These are phyloP conservation scores for Chrysodeixis includens DNA, from an alignment of 2,888 invertebrate genomes.

Conservation along the genomic window DNA sequence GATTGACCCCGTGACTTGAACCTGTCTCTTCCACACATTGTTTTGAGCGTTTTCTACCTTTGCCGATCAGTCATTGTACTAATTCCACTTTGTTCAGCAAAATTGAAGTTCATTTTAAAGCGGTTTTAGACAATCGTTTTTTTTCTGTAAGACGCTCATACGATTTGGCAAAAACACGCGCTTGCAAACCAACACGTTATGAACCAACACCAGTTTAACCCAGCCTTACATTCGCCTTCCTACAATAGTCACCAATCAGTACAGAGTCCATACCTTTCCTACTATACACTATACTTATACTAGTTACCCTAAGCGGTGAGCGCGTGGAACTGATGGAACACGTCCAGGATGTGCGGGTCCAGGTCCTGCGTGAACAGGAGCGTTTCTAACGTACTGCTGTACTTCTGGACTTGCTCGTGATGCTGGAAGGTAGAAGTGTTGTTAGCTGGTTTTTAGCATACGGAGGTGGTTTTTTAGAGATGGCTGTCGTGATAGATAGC, in stretches of 20 bases:
- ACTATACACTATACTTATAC: not conserved
- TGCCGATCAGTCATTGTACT: no score
- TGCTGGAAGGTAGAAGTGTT: conserved; percentile 91
- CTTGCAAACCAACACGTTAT: no score
- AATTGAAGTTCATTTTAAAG: no score
- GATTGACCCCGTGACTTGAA: no score
- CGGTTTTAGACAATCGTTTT: no score
- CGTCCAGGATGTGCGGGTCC: conserved; percentile 98
- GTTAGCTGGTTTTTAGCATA: not conserved
- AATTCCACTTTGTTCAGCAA: no score
- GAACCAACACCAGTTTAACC: not conserved
- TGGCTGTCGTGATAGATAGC: no score
- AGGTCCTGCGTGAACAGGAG: conserved; percentile 98
- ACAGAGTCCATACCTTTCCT: not conserved
- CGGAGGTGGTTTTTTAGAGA: no score
- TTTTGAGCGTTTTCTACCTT: no score
- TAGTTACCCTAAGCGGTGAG: conserved; percentile 90
- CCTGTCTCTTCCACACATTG: not conserved
- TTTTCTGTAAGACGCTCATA: no score
- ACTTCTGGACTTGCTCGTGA: conserved; percentile 98
- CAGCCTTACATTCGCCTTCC: not conserved
- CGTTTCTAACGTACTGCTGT: conserved; percentile 98
- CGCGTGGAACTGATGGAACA: conserved; percentile 99
- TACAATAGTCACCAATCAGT: not conserved
- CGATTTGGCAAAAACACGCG: no score